These are phyloP conservation scores for Mionectes macconnelli DNA, from an alignment of 2,113 vertebrate genomes.

Conservation along the genomic window DNA sequence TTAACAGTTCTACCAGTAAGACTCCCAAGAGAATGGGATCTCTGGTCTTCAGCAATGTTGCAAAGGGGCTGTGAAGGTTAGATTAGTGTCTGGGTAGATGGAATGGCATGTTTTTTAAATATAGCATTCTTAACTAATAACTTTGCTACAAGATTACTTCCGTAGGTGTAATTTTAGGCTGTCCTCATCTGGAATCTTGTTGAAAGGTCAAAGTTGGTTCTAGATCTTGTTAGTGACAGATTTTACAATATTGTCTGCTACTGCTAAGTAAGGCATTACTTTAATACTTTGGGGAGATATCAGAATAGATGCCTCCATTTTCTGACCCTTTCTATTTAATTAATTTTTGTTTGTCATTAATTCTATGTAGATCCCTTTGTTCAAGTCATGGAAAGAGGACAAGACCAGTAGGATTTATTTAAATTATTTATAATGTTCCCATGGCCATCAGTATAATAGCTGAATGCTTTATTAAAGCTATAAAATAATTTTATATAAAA, in stretches of 20 bases:
- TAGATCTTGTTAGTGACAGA: not conserved
- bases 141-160: not conserved
- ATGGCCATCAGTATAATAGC: not conserved
- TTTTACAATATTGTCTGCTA: not conserved
- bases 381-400: not conserved
- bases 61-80: not conserved
- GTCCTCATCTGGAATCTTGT: not conserved
- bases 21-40: not conserved
- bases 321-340: not conserved
- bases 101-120: not conserved
- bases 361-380: not conserved
- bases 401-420: constrained; percentile 1
- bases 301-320: not conserved
- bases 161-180: not conserved
- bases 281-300: not conserved
- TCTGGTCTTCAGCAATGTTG: not conserved
- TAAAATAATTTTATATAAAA: not conserved
- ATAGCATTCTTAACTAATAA: not conserved
- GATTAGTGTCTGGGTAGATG: not conserved
- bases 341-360: not conserved
- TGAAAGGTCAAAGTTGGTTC: not conserved
- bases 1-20: not conserved
- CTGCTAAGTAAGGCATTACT: not conserved
- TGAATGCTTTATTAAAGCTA: not conserved
- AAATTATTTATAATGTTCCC: not conserved